These are phyloP conservation scores for Centruroides sculpturatus DNA, from an alignment of 1,140 invertebrate species.

Conservation along the genomic window DNA sequence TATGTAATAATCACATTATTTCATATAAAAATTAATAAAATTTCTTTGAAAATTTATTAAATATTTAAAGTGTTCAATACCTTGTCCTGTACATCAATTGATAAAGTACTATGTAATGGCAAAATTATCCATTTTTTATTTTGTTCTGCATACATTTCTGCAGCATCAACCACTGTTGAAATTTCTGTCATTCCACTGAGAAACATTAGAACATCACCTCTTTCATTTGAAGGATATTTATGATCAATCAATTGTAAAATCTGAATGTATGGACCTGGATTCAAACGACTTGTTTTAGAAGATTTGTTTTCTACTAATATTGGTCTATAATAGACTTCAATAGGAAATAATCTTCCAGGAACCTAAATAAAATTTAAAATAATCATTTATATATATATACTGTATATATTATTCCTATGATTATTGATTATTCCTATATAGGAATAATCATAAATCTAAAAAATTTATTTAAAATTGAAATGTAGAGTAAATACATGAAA, in stretches of 20 bases:
- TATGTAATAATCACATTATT: too few relatives aligned
- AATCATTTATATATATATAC: too few relatives aligned
- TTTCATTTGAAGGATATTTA: constrained; percentile 50
- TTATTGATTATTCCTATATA: too few relatives aligned
- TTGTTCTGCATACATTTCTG: constrained; percentile 64
- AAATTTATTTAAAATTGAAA: too few relatives aligned
- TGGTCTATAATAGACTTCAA: constrained; percentile 74
- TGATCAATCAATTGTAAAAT: constrained; percentile 68
- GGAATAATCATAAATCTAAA: too few relatives aligned
- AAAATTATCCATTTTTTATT: constrained; percentile 85
- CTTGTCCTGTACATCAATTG: constrained; percentile 90
- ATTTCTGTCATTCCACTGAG: constrained; percentile 94
- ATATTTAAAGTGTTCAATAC: constrained; percentile 29
- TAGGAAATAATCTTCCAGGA: constrained; percentile 84
- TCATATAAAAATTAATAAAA: too few relatives aligned
- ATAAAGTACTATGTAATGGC: constrained; percentile 81
- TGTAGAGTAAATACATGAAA: too few relatives aligned
- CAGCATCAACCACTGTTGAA: constrained; percentile 70
- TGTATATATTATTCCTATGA: too few relatives aligned
- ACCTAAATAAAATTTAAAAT: constrained; percentile 40
- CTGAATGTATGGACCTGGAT: constrained; percentile 81
- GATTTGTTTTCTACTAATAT: constrained; percentile 53
- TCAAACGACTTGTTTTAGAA: constrained; percentile 53
- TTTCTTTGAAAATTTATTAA: too few relatives aligned
- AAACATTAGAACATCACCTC: constrained; percentile 93